Percentiles rank a stretch among this genome's conserved stretches.
Evolutionary conservation across 2,888 invertebrate species (phyloP).

Genomic region (Tridacna gigas): DNA sequence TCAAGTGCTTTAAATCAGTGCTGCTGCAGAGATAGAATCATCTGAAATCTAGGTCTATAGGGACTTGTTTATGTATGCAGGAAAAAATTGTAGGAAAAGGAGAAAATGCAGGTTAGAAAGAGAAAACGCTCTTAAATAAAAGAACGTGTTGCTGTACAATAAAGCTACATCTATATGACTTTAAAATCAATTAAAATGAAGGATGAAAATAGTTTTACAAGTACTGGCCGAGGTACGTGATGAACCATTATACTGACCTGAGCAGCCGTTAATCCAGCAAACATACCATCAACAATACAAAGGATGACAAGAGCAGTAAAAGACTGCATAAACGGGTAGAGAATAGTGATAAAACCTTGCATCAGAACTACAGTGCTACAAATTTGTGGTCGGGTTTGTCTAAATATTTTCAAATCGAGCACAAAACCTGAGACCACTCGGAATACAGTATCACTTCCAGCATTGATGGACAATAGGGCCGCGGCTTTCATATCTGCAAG

Average conservation of each 20-base stretch:
- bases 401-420: conserved; percentile 67
- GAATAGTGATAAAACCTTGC: conserved; percentile 56
- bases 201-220: conserved; percentile 51
- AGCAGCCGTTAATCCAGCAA: conserved; percentile 42
- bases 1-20: no score
- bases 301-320: conserved; percentile 52
- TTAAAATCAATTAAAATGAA: conserved; percentile 41
- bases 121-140: no score
- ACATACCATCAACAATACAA: conserved; percentile 41
- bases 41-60: no score
- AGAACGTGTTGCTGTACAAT: no score
- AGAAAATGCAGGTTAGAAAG: no score
- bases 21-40: no score
- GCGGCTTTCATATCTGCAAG: conserved; percentile 72
- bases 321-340: conserved; percentile 61
- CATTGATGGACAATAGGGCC: conserved; percentile 67
- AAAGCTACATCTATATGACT: no score
- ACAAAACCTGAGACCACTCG: conserved; percentile 72
- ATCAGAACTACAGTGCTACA: conserved; percentile 71
- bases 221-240: conserved; percentile 49
- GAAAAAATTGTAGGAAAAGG: no score
- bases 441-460: conserved; percentile 69
- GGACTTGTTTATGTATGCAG: no score
- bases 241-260: conserved; percentile 55
- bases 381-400: conserved; percentile 66